These are phyloP conservation scores for Cosmorhoe ocellata DNA, from an alignment of 2,888 invertebrate genomes.

Conservation along the genomic window DNA sequence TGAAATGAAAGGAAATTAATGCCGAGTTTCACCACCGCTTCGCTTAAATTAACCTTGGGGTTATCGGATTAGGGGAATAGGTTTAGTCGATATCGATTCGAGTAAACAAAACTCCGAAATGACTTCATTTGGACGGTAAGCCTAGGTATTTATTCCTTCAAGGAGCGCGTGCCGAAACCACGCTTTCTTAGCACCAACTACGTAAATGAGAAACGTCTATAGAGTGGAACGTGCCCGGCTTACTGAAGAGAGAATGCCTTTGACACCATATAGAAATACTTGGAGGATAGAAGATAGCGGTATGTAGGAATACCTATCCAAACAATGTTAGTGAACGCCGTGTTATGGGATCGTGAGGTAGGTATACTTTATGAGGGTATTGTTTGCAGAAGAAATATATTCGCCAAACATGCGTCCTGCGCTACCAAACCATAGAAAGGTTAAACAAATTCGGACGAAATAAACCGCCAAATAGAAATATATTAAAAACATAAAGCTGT, in stretches of 20 bases:
- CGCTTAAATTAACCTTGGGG: conserved; percentile 54
- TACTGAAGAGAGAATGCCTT: conserved; percentile 50
- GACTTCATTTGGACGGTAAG: conserved; percentile 28
- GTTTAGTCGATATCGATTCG: conserved; percentile 30
- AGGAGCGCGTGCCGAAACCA: conserved; percentile 37
- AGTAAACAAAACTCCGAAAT: conserved; percentile 45
- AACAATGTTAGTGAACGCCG: conserved; percentile 38
- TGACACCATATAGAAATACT: conserved; percentile 49
- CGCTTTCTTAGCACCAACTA: conserved; percentile 41
- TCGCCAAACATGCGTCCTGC: conserved; percentile 8
- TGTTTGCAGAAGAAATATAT: conserved; percentile 29
- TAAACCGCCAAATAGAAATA: conserved; percentile 3
- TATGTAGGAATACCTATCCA: conserved; percentile 35
- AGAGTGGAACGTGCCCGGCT: conserved; percentile 50
- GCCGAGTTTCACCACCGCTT: conserved; percentile 74
- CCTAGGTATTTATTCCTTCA: conserved; percentile 36
- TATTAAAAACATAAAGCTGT: conserved; percentile 1
- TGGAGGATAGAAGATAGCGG: conserved; percentile 33
- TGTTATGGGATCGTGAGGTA: conserved; percentile 33
- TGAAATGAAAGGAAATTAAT: conserved; percentile 52
- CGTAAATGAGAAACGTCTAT: conserved; percentile 55
- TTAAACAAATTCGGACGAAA: not conserved
- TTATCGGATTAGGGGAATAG: conserved; percentile 39
- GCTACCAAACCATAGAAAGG: not conserved
- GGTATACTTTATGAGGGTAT: conserved; percentile 29